Conservation (phyloP, 2,888 invertebrate species). For the Lasioglossum zephyrum region DNA sequence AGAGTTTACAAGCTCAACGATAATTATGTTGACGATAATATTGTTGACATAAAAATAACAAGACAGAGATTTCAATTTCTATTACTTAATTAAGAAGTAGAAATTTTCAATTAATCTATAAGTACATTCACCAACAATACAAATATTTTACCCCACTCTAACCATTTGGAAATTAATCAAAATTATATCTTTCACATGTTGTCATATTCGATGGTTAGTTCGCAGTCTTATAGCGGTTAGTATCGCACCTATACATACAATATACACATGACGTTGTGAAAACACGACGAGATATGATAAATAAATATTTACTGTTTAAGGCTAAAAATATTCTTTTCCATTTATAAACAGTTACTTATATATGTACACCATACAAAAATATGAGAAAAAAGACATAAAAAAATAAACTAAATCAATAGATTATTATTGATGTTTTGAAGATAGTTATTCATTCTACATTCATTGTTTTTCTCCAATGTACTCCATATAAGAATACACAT, state of each 20-base stretch:
- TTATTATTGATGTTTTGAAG: not conserved
- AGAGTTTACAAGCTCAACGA: not conserved
- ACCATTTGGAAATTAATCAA: not conserved
- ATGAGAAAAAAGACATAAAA: not conserved
- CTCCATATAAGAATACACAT: no score
- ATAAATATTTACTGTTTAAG: not conserved
- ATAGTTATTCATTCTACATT: not conserved
- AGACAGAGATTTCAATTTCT: not conserved
- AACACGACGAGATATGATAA: not conserved
- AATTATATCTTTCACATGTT: not conserved
- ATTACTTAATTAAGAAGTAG: not conserved
- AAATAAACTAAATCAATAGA: not conserved
- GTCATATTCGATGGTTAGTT: conserved; percentile 2
- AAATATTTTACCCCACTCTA: not conserved
- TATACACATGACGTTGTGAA: not conserved
- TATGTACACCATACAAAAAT: not conserved
- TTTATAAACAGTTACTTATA: not conserved
- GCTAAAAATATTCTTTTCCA: not conserved
- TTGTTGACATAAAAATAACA: not conserved
- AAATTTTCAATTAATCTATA: not conserved
- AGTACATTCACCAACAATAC: not conserved
- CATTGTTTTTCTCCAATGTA: not conserved
- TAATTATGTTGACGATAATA: not conserved
- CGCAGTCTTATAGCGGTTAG: not conserved
- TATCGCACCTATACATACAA: not conserved